Percentiles rank a stretch among this genome's conserved stretches.
Evolutionary conservation across 2,888 invertebrate genomes (phyloP).

Genomic region (Dromius quadrimaculatus): DNA sequence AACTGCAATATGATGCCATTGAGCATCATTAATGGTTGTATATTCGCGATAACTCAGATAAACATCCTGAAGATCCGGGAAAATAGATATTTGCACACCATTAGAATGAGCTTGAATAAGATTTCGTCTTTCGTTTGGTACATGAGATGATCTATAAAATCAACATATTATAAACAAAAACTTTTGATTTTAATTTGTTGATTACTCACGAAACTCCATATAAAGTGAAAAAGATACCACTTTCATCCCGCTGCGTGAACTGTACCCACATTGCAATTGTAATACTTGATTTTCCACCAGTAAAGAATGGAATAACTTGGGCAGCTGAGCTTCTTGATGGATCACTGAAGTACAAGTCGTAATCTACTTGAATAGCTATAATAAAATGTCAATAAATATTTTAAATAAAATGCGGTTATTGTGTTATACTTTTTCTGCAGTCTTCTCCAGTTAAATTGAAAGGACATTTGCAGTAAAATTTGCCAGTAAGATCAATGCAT

Average conservation of each 20-base stretch:
- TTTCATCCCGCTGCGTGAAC: slow-evolving; percentile 90
- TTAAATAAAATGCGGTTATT: slow-evolving; percentile 21
- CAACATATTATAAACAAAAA: slow-evolving; percentile 19
- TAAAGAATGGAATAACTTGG: slow-evolving; percentile 91
- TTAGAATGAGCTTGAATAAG: slow-evolving; percentile 92
- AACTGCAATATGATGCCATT: slow-evolving; percentile 96
- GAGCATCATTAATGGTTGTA: slow-evolving; percentile 94
- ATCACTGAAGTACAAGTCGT: slow-evolving; percentile 96
- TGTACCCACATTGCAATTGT: slow-evolving; percentile 97
- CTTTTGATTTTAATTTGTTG: slow-evolving; percentile 16
- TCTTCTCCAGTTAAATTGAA: slow-evolving; percentile 97
- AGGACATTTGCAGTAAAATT: slow-evolving; percentile 96
- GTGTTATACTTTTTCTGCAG: slow-evolving; percentile 88
- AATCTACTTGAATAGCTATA: slow-evolving; percentile 96
- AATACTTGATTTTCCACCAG: slow-evolving; percentile 80
- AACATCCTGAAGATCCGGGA: slow-evolving; percentile 88
- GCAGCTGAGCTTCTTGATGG: slow-evolving; percentile 91
- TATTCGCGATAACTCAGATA: slow-evolving; percentile 92
- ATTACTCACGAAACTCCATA: slow-evolving; percentile 85
- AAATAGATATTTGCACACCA: slow-evolving; percentile 91
- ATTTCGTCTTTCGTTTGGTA: slow-evolving; percentile 81
- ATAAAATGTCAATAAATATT: slow-evolving; percentile 56
- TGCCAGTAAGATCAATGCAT: slow-evolving; percentile 90
- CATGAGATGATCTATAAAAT: slow-evolving; percentile 78
- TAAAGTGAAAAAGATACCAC: slow-evolving; percentile 93